Evolutionary conservation across 1,140 invertebrate genomes (phyloP).

Genomic region (Melanaphis sacchari): DNA sequence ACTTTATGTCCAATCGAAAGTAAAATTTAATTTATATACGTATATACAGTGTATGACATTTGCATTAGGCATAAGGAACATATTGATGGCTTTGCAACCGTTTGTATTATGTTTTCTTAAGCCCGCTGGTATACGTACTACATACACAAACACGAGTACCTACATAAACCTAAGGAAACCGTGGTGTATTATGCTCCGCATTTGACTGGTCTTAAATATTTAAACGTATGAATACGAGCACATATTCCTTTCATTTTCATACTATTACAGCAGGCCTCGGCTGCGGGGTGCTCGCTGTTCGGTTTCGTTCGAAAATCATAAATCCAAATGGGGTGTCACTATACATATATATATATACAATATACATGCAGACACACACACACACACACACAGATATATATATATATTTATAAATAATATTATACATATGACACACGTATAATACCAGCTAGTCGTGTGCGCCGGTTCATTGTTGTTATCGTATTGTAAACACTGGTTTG

Average conservation of each 20-base stretch:
- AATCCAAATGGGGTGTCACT: conserved; percentile 35
- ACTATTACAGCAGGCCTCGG: neutral
- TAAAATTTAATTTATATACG: too few relatives aligned
- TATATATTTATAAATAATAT: neutral
- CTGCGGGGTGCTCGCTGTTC: conserved; percentile 11
- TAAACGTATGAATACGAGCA: neutral
- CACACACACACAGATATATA: too few relatives aligned
- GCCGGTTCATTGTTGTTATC: conserved; percentile 47
- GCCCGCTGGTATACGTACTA: too few relatives aligned
- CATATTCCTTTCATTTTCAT: neutral
- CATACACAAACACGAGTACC: too few relatives aligned
- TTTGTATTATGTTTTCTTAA: too few relatives aligned
- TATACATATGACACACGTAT: neutral
- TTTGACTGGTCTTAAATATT: neutral
- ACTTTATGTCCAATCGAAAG: too few relatives aligned
- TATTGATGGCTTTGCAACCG: too few relatives aligned
- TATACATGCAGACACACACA: too few relatives aligned
- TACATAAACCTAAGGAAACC: neutral
- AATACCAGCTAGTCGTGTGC: neutral
- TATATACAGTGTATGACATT: too few relatives aligned
- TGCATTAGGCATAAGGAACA: too few relatives aligned
- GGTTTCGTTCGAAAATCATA: conserved; percentile 25
- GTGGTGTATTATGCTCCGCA: too few relatives aligned
- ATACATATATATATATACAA: too few relatives aligned
- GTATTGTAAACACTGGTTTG: conserved; percentile 50